These are phyloP conservation scores for Drosophila fulvimacula DNA, from an alignment of 2,888 invertebrate genomes.

Conservation along the genomic window DNA sequence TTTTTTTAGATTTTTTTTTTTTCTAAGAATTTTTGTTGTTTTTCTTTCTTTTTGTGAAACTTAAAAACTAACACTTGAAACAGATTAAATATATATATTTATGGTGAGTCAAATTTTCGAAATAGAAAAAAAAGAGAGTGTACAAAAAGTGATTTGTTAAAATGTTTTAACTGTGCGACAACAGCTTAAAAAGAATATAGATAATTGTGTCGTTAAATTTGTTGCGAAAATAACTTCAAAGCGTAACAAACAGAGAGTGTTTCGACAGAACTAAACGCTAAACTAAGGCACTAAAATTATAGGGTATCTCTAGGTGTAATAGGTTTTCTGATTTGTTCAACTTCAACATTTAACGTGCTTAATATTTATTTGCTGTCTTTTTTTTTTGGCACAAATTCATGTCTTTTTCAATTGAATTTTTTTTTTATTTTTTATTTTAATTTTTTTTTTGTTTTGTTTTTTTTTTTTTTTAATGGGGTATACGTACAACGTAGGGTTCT, in stretches of 20 bases:
- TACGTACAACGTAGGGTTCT: conserved; percentile 75
- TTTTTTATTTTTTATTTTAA: background rate
- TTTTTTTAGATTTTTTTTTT: background rate
- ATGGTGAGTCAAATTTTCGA: conserved; percentile 41
- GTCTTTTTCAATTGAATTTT: conserved; percentile 52
- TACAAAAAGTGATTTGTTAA: conserved; percentile 49
- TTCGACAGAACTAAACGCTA: conserved; percentile 57
- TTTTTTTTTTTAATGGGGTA: conserved; percentile 9
- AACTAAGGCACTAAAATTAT: conserved; percentile 52
- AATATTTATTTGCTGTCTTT: conserved; percentile 56
- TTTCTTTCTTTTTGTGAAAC: conserved; percentile 39
- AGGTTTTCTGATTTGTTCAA: conserved; percentile 18
- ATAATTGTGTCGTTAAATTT: conserved; percentile 41
- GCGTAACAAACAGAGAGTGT: conserved; percentile 56
- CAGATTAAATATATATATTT: conserved; percentile 46
- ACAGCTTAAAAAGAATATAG: conserved; percentile 36
- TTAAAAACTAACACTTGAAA: conserved; percentile 56
- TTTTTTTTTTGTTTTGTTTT: conserved; percentile 13
- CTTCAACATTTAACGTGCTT: conserved; percentile 73
- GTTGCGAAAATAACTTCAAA: conserved; percentile 57
- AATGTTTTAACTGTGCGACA: conserved; percentile 43
- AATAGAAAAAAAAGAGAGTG: conserved; percentile 36
- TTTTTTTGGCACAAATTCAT: conserved; percentile 74
- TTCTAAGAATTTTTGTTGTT: no score
- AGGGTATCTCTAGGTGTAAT: conserved; percentile 41